Percentiles rank a stretch among this genome's conserved stretches.
phyloP scores from a whole-genome alignment of 2,113 vertebrate species.

The Hucho hucho region DNA sequence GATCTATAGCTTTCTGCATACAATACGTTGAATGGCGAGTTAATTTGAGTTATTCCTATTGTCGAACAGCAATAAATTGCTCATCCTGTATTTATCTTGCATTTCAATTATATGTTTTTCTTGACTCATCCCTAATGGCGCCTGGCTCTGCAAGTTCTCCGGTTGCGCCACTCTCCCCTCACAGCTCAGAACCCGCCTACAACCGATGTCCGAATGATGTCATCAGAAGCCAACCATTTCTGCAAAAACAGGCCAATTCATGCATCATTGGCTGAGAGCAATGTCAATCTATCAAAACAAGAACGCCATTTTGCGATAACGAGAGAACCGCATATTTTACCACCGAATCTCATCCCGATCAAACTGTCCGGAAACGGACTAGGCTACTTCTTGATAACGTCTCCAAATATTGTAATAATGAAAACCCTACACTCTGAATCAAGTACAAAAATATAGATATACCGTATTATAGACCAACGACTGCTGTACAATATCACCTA shows the following conservation, averaged over 20 bases:
- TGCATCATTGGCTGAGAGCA: constrained; percentile 29
- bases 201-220: constrained; percentile 86
- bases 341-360: neutral
- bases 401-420: neutral
- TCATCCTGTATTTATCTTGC: neutral
- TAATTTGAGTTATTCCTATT: too few species aligned
- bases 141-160: constrained; percentile 69
- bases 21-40: too few species aligned
- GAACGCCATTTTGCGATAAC: neutral
- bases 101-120: neutral
- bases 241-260: constrained; percentile 25
- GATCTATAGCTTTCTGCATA: too few species aligned
- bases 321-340: neutral
- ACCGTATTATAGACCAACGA: neutral
- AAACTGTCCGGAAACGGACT: neutral
- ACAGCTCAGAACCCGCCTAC: constrained; percentile 82
- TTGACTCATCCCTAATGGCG: constrained; percentile 65
- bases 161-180: constrained; percentile 83
- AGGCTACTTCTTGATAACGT: neutral
- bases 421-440: neutral
- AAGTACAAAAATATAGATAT: neutral
- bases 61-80: neutral
- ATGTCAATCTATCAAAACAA: neutral
- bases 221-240: constrained; percentile 77
- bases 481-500: neutral